Conservation (phyloP, 2,113 vertebrate species). For the Solenodon paradoxus region DNA sequence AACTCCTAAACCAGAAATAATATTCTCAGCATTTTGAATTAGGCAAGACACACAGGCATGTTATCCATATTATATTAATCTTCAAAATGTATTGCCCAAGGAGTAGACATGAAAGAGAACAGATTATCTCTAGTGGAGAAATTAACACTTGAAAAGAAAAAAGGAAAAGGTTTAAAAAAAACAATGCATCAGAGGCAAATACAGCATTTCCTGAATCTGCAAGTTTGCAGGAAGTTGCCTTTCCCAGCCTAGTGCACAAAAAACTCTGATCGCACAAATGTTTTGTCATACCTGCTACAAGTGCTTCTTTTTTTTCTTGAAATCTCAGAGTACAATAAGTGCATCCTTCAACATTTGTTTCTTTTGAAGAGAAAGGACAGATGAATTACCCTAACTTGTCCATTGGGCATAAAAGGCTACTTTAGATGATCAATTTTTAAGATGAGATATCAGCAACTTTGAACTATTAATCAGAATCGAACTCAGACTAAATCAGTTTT, state of each 20-base stretch:
- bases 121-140: conserved; percentile 47
- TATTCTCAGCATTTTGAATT: conserved; percentile 52
- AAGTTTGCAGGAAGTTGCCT: not conserved
- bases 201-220: not conserved
- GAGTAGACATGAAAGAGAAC: conserved; percentile 39
- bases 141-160: conserved; percentile 55
- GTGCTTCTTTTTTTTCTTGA: not conserved
- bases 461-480: not conserved
- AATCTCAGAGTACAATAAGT: not conserved
- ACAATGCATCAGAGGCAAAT: not conserved
- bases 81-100: conserved; percentile 42
- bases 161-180: not conserved
- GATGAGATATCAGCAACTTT: not conserved
- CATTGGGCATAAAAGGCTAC: not conserved
- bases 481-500: not conserved
- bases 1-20: conserved; percentile 51
- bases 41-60: conserved; percentile 18
- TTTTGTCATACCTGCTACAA: not conserved
- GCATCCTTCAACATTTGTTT: not conserved
- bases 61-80: conserved; percentile 45
- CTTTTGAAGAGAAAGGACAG: not conserved
- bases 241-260: not conserved
- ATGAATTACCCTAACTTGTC: not conserved
- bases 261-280: not conserved
- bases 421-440: not conserved